Evolutionary conservation across 2,888 invertebrate genomes (phyloP).

Genomic region (Eupithecia vulgata): DNA sequence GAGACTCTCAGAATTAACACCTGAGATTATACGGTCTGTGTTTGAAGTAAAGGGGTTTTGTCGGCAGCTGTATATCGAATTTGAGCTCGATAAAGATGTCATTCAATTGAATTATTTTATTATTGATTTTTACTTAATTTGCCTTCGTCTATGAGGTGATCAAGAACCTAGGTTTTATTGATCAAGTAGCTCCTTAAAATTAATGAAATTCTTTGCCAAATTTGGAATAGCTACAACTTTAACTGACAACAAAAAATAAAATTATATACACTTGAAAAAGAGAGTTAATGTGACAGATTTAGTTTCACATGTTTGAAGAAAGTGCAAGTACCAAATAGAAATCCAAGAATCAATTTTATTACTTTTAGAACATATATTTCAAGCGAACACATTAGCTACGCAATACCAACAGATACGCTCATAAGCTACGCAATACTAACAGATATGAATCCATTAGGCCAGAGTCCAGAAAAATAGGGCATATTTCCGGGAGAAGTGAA

Average conservation of each 20-base stretch:
- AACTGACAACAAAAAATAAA: neutral
- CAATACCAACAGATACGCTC: slow-evolving; percentile 22
- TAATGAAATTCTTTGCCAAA: neutral
- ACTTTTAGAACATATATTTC: slow-evolving; percentile 1
- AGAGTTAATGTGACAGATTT: neutral
- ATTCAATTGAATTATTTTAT: neutral
- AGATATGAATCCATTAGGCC: slow-evolving; percentile 29
- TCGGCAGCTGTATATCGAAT: neutral
- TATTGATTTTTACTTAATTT: neutral
- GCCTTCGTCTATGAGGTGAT: neutral
- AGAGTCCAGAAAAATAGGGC: slow-evolving; percentile 48
- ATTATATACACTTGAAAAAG: neutral
- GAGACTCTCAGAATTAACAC: slow-evolving; percentile 16
- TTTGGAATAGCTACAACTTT: neutral
- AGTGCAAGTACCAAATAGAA: neutral
- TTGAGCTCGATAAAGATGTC: neutral
- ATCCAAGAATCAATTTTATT: slow-evolving; percentile 14
- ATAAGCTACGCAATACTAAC: slow-evolving; percentile 20
- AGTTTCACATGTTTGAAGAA: neutral
- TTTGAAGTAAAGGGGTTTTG: neutral
- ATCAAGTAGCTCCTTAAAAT: neutral
- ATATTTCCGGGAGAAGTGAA: slow-evolving; percentile 55
- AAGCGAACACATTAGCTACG: slow-evolving; percentile 14
- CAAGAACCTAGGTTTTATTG: neutral
- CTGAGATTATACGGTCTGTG: slow-evolving; percentile 15